These are phyloP conservation scores for Neostethus bicornis DNA, from an alignment of 2,797 vertebrate species.

Conservation along the genomic window DNA sequence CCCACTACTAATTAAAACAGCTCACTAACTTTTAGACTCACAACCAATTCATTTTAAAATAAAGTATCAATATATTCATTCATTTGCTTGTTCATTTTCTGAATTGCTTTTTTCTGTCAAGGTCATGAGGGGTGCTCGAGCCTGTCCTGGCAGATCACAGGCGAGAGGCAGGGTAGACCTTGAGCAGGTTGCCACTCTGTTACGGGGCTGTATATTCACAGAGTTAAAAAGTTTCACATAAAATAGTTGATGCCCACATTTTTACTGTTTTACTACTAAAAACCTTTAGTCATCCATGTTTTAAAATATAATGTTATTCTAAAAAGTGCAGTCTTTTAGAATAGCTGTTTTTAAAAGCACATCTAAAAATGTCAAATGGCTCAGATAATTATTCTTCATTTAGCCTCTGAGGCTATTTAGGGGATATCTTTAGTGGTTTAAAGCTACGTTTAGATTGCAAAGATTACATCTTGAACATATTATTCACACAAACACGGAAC, in stretches of 20 bases:
- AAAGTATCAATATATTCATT: too few relatives aligned
- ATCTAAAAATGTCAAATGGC: conserved; percentile 12
- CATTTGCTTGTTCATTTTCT: too few relatives aligned
- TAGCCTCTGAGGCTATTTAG: neutral
- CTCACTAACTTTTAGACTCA: too few relatives aligned
- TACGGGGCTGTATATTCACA: too few relatives aligned
- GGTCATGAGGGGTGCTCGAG: too few relatives aligned
- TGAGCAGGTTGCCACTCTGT: too few relatives aligned
- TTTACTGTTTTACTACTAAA: neutral
- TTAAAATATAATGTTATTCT: neutral
- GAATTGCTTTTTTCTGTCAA: too few relatives aligned
- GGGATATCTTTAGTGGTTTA: neutral
- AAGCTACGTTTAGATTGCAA: conserved; percentile 14
- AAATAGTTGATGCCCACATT: neutral
- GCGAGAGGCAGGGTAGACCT: too few relatives aligned
- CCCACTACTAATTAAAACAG: too few relatives aligned
- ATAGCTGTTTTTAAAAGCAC: neutral
- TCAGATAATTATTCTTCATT: neutral
- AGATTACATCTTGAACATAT: conserved; percentile 6
- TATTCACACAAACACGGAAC: neutral
- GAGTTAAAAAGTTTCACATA: neutral
- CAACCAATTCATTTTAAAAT: too few relatives aligned
- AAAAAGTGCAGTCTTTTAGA: conserved; percentile 1
- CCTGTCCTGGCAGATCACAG: too few relatives aligned
- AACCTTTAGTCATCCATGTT: too few relatives aligned